These are phyloP conservation scores for Elephantulus edwardii DNA, from an alignment of 2,113 vertebrate species.

Conservation along the genomic window DNA sequence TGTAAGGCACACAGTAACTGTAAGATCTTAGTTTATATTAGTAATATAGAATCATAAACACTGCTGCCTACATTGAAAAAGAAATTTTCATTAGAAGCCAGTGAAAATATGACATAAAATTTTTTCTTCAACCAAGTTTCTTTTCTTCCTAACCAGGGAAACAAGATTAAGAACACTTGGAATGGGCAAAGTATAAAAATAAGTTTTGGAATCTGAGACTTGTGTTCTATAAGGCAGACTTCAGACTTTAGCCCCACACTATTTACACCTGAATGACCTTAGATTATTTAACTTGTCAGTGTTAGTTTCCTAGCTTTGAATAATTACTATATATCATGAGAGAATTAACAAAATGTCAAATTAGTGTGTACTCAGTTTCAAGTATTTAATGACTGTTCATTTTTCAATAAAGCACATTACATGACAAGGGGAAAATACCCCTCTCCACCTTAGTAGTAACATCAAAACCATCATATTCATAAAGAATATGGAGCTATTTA, in stretches of 20 bases:
- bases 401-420: slow-evolving; percentile 25
- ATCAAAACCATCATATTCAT: neutral
- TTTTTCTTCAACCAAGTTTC: neutral
- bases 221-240: slow-evolving; percentile 41
- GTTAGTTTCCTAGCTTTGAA: slow-evolving; percentile 46
- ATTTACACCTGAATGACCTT: slow-evolving; percentile 64
- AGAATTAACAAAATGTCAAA: slow-evolving; percentile 47
- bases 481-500: slow-evolving; percentile 19
- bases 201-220: slow-evolving; percentile 45
- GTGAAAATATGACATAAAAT: slow-evolving; percentile 1
- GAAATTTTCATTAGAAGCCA: slow-evolving; percentile 36
- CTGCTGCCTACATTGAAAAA: neutral
- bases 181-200: neutral
- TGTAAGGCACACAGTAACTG: slow-evolving; percentile 23
- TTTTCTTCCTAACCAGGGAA: slow-evolving; percentile 15
- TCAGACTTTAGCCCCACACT: slow-evolving; percentile 68
- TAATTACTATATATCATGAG: slow-evolving; percentile 21
- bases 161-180: neutral
- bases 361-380: neutral
- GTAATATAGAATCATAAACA: neutral
- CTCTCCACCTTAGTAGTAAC: neutral
- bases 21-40: slow-evolving; percentile 10
- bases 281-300: slow-evolving; percentile 42
- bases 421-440: neutral
- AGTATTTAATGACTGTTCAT: slow-evolving; percentile 28